Percentiles rank a stretch among this genome's conserved stretches.
Conservation (phyloP, 2,888 invertebrate species). For the Pseudococcus viburni region DNA sequence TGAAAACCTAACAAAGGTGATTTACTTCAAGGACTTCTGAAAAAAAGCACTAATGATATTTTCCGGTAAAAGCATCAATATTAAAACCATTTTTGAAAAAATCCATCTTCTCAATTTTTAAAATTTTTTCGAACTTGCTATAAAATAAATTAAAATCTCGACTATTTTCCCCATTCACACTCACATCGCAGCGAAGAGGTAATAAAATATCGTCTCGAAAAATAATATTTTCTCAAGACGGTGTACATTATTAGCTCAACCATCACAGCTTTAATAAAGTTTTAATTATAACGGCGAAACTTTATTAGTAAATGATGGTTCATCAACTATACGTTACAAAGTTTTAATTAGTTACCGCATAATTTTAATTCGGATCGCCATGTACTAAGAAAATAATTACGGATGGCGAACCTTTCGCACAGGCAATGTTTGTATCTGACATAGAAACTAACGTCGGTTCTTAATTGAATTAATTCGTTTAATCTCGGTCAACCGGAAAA, state of each 20-base stretch:
- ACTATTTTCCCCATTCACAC: no score
- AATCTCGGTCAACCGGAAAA: constrained; percentile 23
- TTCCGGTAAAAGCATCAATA: no score
- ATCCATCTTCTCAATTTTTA: no score
- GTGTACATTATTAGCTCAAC: not conserved
- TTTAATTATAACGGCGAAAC: constrained; percentile 53
- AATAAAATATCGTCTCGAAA: not conserved
- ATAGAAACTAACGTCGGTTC: constrained; percentile 13
- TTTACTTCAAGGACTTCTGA: no score
- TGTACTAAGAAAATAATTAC: constrained; percentile 32
- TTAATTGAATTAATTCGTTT: constrained; percentile 36
- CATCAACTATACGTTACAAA: constrained; percentile 37
- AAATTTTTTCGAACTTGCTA: no score
- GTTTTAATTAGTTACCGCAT: constrained; percentile 53
- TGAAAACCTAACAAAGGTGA: no score
- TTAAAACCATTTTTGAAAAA: no score
- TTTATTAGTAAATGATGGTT: constrained; percentile 52
- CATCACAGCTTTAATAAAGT: constrained; percentile 42
- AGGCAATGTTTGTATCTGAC: constrained; percentile 42
- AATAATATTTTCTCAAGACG: constrained; percentile 29
- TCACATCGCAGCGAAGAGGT: no score
- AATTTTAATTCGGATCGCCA: constrained; percentile 53
- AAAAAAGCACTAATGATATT: no score
- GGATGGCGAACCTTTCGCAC: constrained; percentile 2
- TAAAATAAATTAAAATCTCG: no score